Evolutionary conservation across 1,140 invertebrate genomes (phyloP).

Genomic region (Platyscapa corneri): DNA sequence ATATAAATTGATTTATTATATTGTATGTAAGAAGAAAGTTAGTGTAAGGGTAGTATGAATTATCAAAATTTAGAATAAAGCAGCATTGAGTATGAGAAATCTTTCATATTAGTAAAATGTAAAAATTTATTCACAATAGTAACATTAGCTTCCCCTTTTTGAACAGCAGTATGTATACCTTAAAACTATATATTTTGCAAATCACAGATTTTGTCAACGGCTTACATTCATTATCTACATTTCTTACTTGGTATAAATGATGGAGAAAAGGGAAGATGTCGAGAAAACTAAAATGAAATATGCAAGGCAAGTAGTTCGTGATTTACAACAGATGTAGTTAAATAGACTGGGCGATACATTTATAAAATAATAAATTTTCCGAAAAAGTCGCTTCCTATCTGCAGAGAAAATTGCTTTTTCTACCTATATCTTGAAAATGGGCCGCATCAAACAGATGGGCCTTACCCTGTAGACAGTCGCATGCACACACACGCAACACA

Average conservation of each 20-base stretch:
- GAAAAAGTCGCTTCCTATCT: not conserved
- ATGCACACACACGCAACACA: no score
- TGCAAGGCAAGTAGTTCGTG: not conserved
- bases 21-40: no score
- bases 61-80: no score
- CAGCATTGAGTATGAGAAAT: no score
- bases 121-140: no score
- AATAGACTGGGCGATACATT: not conserved
- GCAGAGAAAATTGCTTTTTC: conserved; percentile 43
- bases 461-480: no score
- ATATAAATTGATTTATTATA: no score
- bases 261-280: not conserved
- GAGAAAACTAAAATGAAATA: not conserved
- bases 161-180: no score
- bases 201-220: not conserved
- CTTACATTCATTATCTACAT: not conserved
- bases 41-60: no score
- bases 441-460: conserved; percentile 33
- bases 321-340: conserved; percentile 23
- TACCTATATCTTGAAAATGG: conserved; percentile 14
- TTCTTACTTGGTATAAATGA: not conserved
- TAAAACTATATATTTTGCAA: not conserved
- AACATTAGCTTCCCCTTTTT: no score
- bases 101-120: no score
- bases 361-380: conserved; percentile 25